phyloP scores from a whole-genome alignment of 2,888 invertebrate species.

The Oligia fasciuncula region DNA sequence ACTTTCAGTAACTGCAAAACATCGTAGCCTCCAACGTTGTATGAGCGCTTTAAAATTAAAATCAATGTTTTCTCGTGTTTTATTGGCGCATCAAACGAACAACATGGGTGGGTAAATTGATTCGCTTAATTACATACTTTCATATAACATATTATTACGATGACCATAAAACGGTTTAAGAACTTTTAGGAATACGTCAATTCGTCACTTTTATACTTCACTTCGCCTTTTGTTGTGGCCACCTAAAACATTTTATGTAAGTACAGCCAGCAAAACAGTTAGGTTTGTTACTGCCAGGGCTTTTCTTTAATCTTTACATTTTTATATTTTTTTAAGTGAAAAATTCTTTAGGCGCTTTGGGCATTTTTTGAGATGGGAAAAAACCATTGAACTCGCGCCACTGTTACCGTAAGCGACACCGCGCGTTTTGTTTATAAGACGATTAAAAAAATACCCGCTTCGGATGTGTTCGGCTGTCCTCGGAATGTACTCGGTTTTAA shows the following conservation, averaged over 20 bases:
- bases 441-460: too few species aligned
- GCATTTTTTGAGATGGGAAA: too few species aligned
- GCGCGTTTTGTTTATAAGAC: too few species aligned
- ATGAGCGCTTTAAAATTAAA: slow-evolving; percentile 19
- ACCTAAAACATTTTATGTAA: slow-evolving; percentile 48
- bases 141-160: slow-evolving; percentile 38
- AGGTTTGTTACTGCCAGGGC: background rate
- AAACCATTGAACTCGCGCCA: too few species aligned
- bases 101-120: slow-evolving; percentile 41
- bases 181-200: slow-evolving; percentile 41
- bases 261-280: slow-evolving; percentile 6
- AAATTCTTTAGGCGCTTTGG: too few species aligned
- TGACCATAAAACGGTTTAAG: slow-evolving; percentile 42
- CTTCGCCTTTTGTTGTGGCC: slow-evolving; percentile 38
- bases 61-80: slow-evolving; percentile 28
- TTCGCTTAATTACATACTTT: slow-evolving; percentile 48
- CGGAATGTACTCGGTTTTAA: too few species aligned
- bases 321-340: background rate
- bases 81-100: slow-evolving; percentile 33
- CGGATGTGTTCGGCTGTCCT: too few species aligned
- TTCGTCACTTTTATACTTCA: slow-evolving; percentile 15
- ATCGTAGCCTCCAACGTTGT: background rate
- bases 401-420: too few species aligned
- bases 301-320: background rate
- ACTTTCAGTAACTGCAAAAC: background rate